phyloP scores from a whole-genome alignment of 1,140 invertebrate species.

The Pseudomyrmex flavicornis region DNA sequence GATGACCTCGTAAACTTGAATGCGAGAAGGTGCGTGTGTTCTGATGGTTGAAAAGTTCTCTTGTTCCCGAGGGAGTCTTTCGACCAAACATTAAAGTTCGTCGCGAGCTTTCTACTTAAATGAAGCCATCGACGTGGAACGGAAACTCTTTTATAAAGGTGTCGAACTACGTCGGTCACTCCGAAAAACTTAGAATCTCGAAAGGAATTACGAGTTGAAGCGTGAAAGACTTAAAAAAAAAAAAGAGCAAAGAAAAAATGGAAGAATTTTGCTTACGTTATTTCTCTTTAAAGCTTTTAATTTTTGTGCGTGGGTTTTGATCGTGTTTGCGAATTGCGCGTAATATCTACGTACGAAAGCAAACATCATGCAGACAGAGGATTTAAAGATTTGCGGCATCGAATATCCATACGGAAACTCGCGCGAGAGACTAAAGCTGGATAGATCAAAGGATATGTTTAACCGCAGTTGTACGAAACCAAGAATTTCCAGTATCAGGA shows the following conservation, averaged over 20 bases:
- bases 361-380: constrained; percentile 11
- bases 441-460: constrained; percentile 53
- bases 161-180: constrained; percentile 14
- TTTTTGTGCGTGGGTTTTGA: no score
- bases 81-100: constrained; percentile 39
- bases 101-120: constrained; percentile 34
- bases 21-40: constrained; percentile 26
- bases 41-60: constrained; percentile 29
- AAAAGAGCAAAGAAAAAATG: no score
- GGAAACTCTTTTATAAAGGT: constrained; percentile 26
- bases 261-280: no score
- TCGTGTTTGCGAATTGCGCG: background rate
- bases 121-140: constrained; percentile 38
- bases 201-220: constrained; percentile 14
- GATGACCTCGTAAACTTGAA: constrained; percentile 26
- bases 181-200: background rate
- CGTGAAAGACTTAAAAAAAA: background rate
- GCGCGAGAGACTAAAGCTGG: constrained; percentile 12
- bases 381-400: constrained; percentile 26
- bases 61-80: background rate
- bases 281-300: no score
- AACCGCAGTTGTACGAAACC: constrained; percentile 27
- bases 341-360: constrained; percentile 9
- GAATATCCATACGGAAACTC: constrained; percentile 44
- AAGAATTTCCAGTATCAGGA: constrained; percentile 36